Percentiles rank a stretch among this genome's conserved stretches.
phyloP scores from a whole-genome alignment of 2,888 invertebrate species.

The Netelia virgata region DNA sequence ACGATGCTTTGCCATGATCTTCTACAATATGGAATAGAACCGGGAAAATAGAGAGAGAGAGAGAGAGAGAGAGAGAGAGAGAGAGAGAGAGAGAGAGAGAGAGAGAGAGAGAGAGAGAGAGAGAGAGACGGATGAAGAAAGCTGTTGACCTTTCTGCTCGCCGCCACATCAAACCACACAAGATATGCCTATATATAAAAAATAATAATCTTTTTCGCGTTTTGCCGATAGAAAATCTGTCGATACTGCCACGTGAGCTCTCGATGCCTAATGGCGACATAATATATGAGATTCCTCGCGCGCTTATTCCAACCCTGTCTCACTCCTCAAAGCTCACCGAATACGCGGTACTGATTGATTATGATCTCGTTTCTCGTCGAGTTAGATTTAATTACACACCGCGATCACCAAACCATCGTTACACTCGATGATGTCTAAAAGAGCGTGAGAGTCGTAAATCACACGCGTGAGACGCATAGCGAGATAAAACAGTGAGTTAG shows the following conservation, averaged over 20 bases:
- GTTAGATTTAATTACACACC: conserved; percentile 67
- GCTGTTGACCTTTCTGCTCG: conserved; percentile 70
- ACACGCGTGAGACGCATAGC: conserved; percentile 53
- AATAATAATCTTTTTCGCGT: conserved; percentile 8
- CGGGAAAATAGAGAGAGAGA: conserved; percentile 24
- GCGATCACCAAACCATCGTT: conserved; percentile 54
- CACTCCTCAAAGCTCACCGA: background rate
- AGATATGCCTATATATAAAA: conserved; percentile 13
- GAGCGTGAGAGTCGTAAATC: conserved; percentile 66
- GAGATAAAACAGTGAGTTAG: background rate
- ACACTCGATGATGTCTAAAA: conserved; percentile 36
- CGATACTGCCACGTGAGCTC: conserved; percentile 9
- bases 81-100: conserved; percentile 50
- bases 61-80: conserved; percentile 51
- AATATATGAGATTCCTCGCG: conserved; percentile 52
- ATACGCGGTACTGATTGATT: conserved; percentile 67
- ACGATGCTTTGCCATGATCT: conserved; percentile 67
- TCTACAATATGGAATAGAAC: conserved; percentile 61
- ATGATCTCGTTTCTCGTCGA: conserved; percentile 65
- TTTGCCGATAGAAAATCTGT: conserved; percentile 38
- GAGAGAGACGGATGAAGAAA: conserved; percentile 37
- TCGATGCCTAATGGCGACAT: conserved; percentile 40
- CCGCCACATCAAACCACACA: conserved; percentile 61
- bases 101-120: conserved; percentile 34
- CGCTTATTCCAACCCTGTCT: conserved; percentile 12